Conservation (phyloP, 53 echinoderm and acorn worm species). For the Hippasteria phrygiana region DNA sequence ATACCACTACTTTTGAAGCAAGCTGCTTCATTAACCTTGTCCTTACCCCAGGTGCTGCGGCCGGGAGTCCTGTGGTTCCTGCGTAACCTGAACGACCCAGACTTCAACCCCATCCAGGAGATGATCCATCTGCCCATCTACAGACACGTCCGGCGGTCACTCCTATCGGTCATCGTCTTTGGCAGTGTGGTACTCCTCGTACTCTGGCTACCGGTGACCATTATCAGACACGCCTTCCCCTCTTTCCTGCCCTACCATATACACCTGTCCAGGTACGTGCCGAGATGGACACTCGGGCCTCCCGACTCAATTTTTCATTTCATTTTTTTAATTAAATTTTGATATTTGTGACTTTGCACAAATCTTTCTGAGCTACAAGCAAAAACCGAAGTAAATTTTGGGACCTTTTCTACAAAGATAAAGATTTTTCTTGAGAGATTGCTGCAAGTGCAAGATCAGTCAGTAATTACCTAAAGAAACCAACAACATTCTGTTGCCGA, state of each 20-base stretch:
- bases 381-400: too few relatives aligned
- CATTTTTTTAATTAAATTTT: too few relatives aligned
- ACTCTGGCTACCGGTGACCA: constrained; percentile 90
- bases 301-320: too few relatives aligned
- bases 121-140: constrained; percentile 99
- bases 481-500: too few relatives aligned
- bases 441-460: too few relatives aligned
- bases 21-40: neutral
- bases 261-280: constrained; percentile 86
- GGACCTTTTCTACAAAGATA: too few relatives aligned
- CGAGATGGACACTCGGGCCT: neutral
- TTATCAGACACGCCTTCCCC: constrained; percentile 82
- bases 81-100: constrained; percentile 97
- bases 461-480: too few relatives aligned
- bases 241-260: constrained; percentile 92
- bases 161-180: constrained; percentile 94
- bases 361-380: too few relatives aligned
- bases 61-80: constrained; percentile 99
- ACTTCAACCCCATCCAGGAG: constrained; percentile 99
- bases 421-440: too few relatives aligned
- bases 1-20: too few relatives aligned
- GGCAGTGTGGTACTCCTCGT: constrained; percentile 93
- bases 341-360: too few relatives aligned
- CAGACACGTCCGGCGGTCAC: constrained; percentile 93
- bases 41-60: constrained; percentile 78